These are phyloP conservation scores for Trinectes maculatus DNA, from an alignment of 2,113 vertebrate genomes.

Conservation along the genomic window DNA sequence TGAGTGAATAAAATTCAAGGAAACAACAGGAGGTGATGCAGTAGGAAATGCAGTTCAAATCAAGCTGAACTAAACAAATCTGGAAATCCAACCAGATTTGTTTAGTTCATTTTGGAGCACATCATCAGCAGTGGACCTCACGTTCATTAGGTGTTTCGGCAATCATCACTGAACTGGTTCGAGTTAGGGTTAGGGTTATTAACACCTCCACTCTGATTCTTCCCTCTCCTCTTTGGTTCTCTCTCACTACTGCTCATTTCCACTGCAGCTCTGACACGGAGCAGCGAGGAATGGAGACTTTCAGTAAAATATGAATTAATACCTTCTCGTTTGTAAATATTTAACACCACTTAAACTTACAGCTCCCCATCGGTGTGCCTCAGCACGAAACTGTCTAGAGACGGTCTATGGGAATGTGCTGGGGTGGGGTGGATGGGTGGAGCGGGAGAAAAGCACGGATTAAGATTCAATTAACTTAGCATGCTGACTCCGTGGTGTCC, in stretches of 20 bases:
- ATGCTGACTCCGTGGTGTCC: constrained; percentile 59
- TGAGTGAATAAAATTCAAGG: constrained; percentile 84
- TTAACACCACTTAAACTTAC: constrained; percentile 79
- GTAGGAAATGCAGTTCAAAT: too few relatives aligned
- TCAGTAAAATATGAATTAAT: constrained; percentile 75
- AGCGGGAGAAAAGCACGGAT: constrained; percentile 58
- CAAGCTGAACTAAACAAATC: too few relatives aligned
- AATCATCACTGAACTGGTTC: too few relatives aligned
- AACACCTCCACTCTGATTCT: too few relatives aligned
- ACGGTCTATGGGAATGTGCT: constrained; percentile 44
- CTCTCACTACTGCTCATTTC: constrained; percentile 11
- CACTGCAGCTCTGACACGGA: constrained; percentile 28
- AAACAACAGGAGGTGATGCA: too few relatives aligned
- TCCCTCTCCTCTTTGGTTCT: background rate
- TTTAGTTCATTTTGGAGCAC: too few relatives aligned
- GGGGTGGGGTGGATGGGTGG: constrained; percentile 9
- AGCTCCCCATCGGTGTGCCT: constrained; percentile 52
- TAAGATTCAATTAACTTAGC: constrained; percentile 81
- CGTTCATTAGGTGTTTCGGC: too few relatives aligned
- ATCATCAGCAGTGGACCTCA: too few relatives aligned
- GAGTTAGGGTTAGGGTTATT: too few relatives aligned
- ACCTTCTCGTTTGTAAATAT: constrained; percentile 76
- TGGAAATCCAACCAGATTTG: too few relatives aligned
- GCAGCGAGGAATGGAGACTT: constrained; percentile 40
- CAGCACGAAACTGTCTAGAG: constrained; percentile 63